Conservation (phyloP, 2,113 vertebrate genomes). For the Rattus norvegicus region DNA sequence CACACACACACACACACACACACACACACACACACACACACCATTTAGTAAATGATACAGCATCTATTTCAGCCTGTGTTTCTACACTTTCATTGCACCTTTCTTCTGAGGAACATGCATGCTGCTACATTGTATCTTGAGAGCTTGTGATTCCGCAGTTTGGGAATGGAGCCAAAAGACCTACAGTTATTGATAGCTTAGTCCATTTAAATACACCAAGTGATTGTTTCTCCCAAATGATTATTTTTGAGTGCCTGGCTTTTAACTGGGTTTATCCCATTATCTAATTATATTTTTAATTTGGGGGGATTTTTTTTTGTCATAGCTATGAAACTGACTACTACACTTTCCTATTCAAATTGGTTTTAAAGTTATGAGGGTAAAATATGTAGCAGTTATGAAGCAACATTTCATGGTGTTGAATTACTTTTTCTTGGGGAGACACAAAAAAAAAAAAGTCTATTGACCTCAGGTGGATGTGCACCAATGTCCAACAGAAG, state of each 20-base stretch:
- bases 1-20: too few relatives aligned
- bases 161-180: not conserved
- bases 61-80: not conserved
- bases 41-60: not conserved
- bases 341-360: constrained; percentile 24
- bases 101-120: not conserved
- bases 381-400: not conserved
- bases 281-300: not conserved
- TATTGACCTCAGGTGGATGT: not conserved
- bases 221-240: not conserved
- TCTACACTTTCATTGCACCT: not conserved
- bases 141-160: not conserved
- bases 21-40: not conserved
- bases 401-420: not conserved
- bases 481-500: too few relatives aligned
- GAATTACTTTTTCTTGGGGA: not conserved
- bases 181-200: not conserved
- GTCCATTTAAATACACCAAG: not conserved
- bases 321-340: not conserved
- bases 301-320: not conserved
- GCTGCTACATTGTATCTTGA: not conserved
- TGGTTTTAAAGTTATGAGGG: not conserved
- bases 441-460: not conserved
- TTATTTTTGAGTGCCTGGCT: constrained; percentile 14
- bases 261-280: not conserved